These are phyloP conservation scores for Marcusenius ussheri DNA, from an alignment of 2,113 vertebrate species.

Conservation along the genomic window DNA sequence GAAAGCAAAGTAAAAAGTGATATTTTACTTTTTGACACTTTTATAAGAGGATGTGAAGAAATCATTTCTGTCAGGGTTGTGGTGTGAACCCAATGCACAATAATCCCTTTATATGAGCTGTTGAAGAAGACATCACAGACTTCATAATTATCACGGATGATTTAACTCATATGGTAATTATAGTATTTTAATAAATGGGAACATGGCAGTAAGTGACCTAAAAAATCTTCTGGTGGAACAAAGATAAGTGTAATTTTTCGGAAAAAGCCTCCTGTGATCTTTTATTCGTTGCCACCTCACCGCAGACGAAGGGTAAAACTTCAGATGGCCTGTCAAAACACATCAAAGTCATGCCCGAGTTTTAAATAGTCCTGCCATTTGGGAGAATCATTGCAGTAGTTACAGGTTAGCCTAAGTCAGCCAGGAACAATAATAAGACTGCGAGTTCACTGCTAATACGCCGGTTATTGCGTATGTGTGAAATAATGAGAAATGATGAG, in stretches of 20 bases:
- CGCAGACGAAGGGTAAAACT: slow-evolving; percentile 18
- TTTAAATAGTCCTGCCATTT: slow-evolving; percentile 22
- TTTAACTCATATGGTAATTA: slow-evolving; percentile 40
- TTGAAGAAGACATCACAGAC: slow-evolving; percentile 9
- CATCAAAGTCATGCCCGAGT: slow-evolving; percentile 27
- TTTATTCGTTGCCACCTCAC: slow-evolving; percentile 15
- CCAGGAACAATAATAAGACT: background rate
- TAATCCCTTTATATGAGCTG: slow-evolving; percentile 29
- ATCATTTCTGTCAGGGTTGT: slow-evolving; percentile 20
- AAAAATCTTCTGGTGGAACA: slow-evolving; percentile 30
- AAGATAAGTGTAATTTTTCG: slow-evolving; percentile 26
- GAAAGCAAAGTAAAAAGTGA: background rate
- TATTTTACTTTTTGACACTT: slow-evolving; percentile 23
- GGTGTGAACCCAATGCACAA: slow-evolving; percentile 14
- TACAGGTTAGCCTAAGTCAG: background rate
- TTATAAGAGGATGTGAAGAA: slow-evolving; percentile 4
- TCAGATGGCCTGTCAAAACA: slow-evolving; percentile 5
- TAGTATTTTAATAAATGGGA: slow-evolving; percentile 32
- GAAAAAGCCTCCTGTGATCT: slow-evolving; percentile 12
- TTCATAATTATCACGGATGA: slow-evolving; percentile 34
- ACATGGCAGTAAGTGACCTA: slow-evolving; percentile 13
- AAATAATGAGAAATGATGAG: background rate
- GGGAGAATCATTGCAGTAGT: background rate
- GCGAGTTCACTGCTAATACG: background rate
- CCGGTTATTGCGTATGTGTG: background rate